Evolutionary conservation across 2,888 invertebrate species (phyloP), one percentile per base, ranked within the genome.

Genomic region (Steinernema scapterisci): DNA sequence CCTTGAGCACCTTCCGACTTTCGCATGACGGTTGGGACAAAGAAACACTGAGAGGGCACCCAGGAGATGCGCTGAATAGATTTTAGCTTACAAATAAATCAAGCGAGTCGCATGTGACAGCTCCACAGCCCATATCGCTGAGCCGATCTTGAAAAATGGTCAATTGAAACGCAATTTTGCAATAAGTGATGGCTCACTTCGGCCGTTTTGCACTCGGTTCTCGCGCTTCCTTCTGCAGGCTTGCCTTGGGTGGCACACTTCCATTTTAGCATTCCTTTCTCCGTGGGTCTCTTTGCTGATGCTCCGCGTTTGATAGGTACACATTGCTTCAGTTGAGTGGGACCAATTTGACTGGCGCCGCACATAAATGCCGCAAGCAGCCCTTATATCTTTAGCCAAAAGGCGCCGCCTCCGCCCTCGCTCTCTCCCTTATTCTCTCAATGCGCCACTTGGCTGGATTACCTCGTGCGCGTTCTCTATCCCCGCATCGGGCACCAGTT

Each of bases 401-500:
- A 63, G 63, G 63, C 63, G 63, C 63, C 63, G 63, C 31, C 63
- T 63, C 63, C 31, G 21, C 63, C 63, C 63, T 63, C 63, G 63
- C 63, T 19, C 63, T 63, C 63, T 63, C 25, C 63, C 63, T 63
- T 63, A 63, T 63, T 63, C 63, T 27, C 63, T 63, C 63, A 63
- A 63, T 27, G 63, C 63, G 63, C 63, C 63, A 63, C 63, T 63
- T 63, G 63, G 63, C 63, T 63, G 63, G 63, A 63, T 63, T 63
- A 63, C 63, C 63, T 63, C 63, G 63, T 63, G 63, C 63, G 63
- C 63, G 63, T 38, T 27, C 63, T 31, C 63, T 31, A 63, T 63
- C 63, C 63, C 63, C 63, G 27, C 63, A 63, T 13, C 63, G 63
- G 38, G 7, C 63, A 31, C 25, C 25, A 63, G 23, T 25, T 25